Conservation (phyloP, 1,140 invertebrate genomes). For the Meteorus sp. region DNA sequence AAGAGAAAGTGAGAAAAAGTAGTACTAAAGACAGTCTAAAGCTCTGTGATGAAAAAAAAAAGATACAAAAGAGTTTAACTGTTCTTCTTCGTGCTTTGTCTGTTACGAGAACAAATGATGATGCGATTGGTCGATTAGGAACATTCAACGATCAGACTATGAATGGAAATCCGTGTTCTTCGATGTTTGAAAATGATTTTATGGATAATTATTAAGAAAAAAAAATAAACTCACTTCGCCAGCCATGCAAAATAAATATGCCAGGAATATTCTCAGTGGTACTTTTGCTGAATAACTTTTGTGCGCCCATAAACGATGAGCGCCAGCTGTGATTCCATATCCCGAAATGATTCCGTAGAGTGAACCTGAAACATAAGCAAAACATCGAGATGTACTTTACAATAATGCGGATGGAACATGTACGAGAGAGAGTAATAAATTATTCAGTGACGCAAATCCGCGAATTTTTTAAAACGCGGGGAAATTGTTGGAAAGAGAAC, state of each 20-base stretch:
- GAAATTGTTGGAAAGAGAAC: too few relatives aligned
- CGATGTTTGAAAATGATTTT: background rate
- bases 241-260: constrained; percentile 44
- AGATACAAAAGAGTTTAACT: too few relatives aligned
- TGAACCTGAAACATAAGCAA: constrained; percentile 29
- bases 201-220: constrained; percentile 10
- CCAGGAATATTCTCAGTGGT: constrained; percentile 65
- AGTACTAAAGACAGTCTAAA: background rate
- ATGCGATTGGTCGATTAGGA: too few relatives aligned
- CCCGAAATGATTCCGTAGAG: constrained; percentile 45
- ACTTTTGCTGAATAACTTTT: constrained; percentile 78
- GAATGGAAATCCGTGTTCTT: background rate
- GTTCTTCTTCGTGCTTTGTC: too few relatives aligned
- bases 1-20: background rate
- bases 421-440: background rate
- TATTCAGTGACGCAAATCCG: too few relatives aligned
- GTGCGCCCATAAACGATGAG: constrained; percentile 84
- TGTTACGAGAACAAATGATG: too few relatives aligned
- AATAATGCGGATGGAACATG: background rate
- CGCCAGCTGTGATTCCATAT: constrained; percentile 77
- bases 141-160: too few relatives aligned
- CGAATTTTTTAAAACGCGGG: too few relatives aligned
- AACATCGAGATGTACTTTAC: background rate
- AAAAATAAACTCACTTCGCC: constrained; percentile 46
- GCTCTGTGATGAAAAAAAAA: background rate